Evolutionary conservation across 2,113 vertebrate species (phyloP).

Genomic region (Otolemur garnettii): DNA sequence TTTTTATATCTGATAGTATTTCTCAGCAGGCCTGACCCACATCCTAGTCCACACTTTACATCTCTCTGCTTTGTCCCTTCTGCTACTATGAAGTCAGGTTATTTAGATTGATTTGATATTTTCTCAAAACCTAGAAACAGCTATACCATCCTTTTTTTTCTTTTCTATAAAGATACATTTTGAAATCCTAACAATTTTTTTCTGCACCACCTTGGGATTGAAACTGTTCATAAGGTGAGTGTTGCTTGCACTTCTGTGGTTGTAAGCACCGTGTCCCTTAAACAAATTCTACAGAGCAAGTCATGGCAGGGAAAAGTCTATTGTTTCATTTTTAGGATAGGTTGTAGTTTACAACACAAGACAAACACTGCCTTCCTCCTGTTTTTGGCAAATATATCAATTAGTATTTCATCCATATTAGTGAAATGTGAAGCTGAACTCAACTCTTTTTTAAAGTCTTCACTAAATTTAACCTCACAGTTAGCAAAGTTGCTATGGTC

Average conservation of each 20-base stretch:
- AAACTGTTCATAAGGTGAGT: background rate
- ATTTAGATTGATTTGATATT: background rate
- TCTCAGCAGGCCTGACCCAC: background rate
- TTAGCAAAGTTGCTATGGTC: conserved; percentile 86
- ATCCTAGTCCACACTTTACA: background rate
- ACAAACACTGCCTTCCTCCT: conserved; percentile 51
- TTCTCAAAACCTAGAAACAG: background rate
- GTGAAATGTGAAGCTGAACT: conserved; percentile 79
- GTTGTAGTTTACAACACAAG: background rate
- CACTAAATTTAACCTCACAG: conserved; percentile 83
- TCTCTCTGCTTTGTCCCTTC: background rate
- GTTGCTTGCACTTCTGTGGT: background rate
- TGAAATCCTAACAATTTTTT: conserved; percentile 27
- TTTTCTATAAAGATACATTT: conserved; percentile 24
- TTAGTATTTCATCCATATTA: conserved; percentile 84
- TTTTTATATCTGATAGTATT: background rate
- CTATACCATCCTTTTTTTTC: background rate
- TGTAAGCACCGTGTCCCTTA: background rate
- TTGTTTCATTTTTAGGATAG: background rate
- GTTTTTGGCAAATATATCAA: conserved; percentile 78
- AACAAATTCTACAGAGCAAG: background rate
- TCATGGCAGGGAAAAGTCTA: background rate
- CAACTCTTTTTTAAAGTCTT: conserved; percentile 58
- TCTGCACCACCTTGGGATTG: background rate
- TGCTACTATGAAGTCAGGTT: background rate